Evolutionary conservation across 2,888 invertebrate genomes (phyloP), one percentile per base, ranked within the genome.

Genomic region (Agriopis marginaria): DNA sequence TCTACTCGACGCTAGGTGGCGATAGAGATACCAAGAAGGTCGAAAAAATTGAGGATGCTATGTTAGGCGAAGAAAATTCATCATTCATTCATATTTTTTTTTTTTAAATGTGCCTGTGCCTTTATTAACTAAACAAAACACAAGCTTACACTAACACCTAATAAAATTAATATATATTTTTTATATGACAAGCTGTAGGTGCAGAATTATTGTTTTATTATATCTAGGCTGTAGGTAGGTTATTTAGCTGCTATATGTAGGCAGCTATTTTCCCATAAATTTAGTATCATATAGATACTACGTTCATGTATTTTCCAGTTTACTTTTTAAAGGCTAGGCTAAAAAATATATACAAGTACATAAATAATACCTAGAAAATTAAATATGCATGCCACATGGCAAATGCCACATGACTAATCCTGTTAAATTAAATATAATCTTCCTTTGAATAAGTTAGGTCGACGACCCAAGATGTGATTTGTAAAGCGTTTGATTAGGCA

Each of bases 391-490:
- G 32, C 32, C 62, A 62, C 11, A 44, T 62, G 62, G 51, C 7
- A 12, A 62, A 62, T 9, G 42, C 32, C 3, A 53, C 44, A n/a
- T 60, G 49, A 39, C 49, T 60, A 49, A 60, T 49, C 42, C 17
- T 44, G 56, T 11, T 44, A 44, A 49, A 54, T 40, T 54, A 54
- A 54, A 39, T 12, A 39, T 42, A 42, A 42, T 56, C 17, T 42
- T 56, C 17, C 17, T 56, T 44, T 56, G 44, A 42, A 56, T 58
- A 45, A 45, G 12, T 58, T 23, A 78, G 86, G 82, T 86, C 86
- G 82, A 76, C 72, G 85, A 82, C 86, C 77, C 65, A 70, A 76
- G 72, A 77, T 81, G 79, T 78, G 77, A 82, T 82, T 80, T 79
- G 79, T 78, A 78, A 79, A 79, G 74, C 77, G 71, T 63, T 68